Evolutionary conservation across 30 jellyfish, hydroid and myxozoan genomes (phyloP).

Genomic region (Chrysaora quinquecirrha): DNA sequence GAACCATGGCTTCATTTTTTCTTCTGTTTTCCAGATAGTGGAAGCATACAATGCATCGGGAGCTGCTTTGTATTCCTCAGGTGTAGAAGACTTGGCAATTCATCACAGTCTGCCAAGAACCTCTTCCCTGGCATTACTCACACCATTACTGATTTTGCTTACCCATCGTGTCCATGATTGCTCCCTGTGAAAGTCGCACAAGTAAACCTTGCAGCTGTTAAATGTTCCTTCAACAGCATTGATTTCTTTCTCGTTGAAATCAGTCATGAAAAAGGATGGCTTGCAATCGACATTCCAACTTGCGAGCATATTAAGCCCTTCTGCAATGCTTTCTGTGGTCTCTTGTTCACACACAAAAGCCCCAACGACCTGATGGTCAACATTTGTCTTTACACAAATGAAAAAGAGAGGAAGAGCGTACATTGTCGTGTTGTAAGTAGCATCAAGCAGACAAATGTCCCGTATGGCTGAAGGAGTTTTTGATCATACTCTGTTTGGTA

Average conservation of each 20-base stretch:
- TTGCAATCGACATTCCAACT: conserved; percentile 40
- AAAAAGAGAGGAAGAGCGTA: conserved; percentile 23
- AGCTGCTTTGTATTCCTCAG: neutral
- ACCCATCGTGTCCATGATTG: conserved; percentile 63
- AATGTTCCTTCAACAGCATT: conserved; percentile 18
- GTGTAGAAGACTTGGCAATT: neutral
- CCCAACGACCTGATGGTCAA: conserved; percentile 38
- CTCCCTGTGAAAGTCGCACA: conserved; percentile 64
- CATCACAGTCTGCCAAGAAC: neutral
- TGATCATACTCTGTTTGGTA: conserved; percentile 4
- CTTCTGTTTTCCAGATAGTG: neutral
- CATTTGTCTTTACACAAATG: conserved; percentile 42
- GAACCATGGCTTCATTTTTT: neutral
- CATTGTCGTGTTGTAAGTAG: conserved; percentile 30
- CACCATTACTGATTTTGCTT: neutral
- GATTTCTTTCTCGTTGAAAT: conserved; percentile 48
- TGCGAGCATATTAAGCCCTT: conserved; percentile 4
- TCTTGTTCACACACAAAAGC: conserved; percentile 30
- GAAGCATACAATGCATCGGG: neutral
- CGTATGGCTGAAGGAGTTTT: neutral
- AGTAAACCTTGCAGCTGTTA: conserved; percentile 16
- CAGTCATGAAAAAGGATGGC: conserved; percentile 55
- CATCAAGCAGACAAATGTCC: conserved; percentile 21
- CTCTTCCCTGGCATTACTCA: neutral
- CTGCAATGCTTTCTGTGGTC: conserved; percentile 23